Percentiles rank a stretch among this genome's conserved stretches.
Conservation (phyloP, 2,888 invertebrate species). For the Aromia moschata region DNA sequence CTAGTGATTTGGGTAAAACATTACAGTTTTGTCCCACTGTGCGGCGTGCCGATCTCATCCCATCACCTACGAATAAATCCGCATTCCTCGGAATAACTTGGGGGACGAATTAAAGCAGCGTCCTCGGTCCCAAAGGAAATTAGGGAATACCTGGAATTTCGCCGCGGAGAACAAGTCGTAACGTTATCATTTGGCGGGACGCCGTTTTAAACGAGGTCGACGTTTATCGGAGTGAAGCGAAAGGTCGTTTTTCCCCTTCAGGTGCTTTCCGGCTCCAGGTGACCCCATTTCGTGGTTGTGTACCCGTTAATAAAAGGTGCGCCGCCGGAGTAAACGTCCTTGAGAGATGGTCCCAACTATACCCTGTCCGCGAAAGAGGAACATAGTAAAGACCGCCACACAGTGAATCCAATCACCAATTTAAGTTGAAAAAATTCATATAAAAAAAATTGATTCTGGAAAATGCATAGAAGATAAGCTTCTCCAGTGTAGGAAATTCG, state of each 20-base stretch:
- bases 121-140: constrained; percentile 3
- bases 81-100: neutral
- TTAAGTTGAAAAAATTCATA: no score
- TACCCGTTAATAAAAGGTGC: constrained; percentile 22
- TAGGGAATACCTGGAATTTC: constrained; percentile 16
- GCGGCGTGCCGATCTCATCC: no score
- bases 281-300: constrained; percentile 18
- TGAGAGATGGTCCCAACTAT: no score
- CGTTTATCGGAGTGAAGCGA: constrained; percentile 11
- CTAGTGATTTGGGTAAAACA: no score
- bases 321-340: constrained; percentile 22
- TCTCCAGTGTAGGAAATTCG: no score
- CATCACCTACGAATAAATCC: no score
- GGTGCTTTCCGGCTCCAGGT: constrained; percentile 11
- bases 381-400: no score
- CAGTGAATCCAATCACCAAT: no score
- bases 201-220: neutral
- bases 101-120: neutral
- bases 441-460: no score
- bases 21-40: no score
- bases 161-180: neutral
- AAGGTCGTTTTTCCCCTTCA: constrained; percentile 3
- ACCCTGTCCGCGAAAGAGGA: no score
- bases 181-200: neutral
- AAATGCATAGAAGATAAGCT: no score